Conservation (phyloP, 1,140 invertebrate species). For the Drosophila lacertosa region DNA sequence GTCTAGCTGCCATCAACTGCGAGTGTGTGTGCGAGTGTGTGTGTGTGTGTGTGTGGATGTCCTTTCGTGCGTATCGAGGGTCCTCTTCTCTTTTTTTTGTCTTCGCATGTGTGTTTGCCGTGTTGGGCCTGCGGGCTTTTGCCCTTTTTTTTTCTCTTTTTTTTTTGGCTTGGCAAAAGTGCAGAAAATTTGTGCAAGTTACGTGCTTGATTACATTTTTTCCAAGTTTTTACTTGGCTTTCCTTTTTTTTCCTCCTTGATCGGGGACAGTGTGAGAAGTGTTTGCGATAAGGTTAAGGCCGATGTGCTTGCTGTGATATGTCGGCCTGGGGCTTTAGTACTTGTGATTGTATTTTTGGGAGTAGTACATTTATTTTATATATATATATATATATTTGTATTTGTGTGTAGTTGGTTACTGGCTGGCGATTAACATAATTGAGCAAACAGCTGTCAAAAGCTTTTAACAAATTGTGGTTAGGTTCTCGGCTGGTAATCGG, state of each 20-base stretch:
- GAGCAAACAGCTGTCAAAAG: constrained; percentile 61
- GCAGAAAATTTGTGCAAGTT: constrained; percentile 82
- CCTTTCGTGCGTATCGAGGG: constrained; percentile 59
- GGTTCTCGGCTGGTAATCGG: constrained; percentile 71
- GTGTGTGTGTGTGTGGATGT: constrained; percentile 18
- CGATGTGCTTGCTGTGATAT: constrained; percentile 8
- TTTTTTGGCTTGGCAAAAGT: constrained; percentile 68
- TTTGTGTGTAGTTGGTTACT: too few species aligned
- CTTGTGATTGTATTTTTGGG: constrained; percentile 20
- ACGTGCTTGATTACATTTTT: constrained; percentile 82
- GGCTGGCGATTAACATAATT: constrained; percentile 64
- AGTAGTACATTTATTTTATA: neutral
- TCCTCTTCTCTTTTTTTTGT: constrained; percentile 7
- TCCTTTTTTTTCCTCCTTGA: constrained; percentile 46
- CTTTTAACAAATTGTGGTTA: constrained; percentile 76
- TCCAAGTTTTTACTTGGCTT: constrained; percentile 57
- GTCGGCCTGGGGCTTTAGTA: constrained; percentile 8
- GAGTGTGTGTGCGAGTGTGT: constrained; percentile 2
- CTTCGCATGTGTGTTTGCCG: constrained; percentile 43
- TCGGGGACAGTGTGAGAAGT: constrained; percentile 31
- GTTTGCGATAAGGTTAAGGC: constrained; percentile 61
- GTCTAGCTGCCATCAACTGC: constrained; percentile 20
- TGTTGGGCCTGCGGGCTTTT: constrained; percentile 62
- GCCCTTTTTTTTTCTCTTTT: constrained; percentile 22
- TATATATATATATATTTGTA: too few species aligned